A percentile compares a stretch with the other conserved stretches of the same genome.
These are phyloP conservation scores for Anseranas semipalmata DNA, from an alignment of 2,113 vertebrate genomes.

Conservation along the genomic window DNA sequence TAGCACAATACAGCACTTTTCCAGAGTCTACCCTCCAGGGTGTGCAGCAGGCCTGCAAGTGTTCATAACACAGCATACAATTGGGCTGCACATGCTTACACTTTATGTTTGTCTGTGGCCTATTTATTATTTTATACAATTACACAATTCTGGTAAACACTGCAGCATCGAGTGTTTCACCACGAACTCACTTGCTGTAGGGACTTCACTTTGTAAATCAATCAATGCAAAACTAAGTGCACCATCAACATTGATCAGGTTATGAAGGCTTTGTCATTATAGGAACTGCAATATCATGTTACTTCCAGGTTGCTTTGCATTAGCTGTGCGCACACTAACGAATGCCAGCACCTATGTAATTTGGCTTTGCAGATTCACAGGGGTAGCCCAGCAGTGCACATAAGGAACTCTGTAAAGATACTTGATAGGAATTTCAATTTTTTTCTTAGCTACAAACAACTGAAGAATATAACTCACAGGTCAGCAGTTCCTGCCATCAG, in stretches of 20 bases:
- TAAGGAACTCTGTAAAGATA: neutral
- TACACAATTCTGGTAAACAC: fast-evolving
- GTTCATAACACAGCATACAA: fast-evolving
- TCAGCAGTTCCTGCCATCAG: neutral
- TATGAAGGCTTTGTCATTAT: neutral
- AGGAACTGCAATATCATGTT: neutral
- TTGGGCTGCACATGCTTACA: neutral
- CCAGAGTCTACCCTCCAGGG: neutral
- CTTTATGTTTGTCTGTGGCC: neutral
- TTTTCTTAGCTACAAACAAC: neutral
- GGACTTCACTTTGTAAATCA: neutral
- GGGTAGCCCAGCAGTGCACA: neutral
- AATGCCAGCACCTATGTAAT: neutral
- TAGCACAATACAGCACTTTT: neutral
- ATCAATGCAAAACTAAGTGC: neutral
- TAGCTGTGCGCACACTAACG: neutral
- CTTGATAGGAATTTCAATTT: neutral
- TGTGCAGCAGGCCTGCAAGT: neutral
- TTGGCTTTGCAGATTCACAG: neutral
- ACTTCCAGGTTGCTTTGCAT: neutral
- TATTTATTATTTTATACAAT: neutral
- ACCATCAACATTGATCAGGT: neutral
- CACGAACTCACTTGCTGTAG: neutral
- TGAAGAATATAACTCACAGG: neutral
- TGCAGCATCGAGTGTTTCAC: neutral